Evolutionary conservation across 2,113 vertebrate species (phyloP), one percentile per base, ranked within the genome.

Genomic region (Brachyistius frenatus): DNA sequence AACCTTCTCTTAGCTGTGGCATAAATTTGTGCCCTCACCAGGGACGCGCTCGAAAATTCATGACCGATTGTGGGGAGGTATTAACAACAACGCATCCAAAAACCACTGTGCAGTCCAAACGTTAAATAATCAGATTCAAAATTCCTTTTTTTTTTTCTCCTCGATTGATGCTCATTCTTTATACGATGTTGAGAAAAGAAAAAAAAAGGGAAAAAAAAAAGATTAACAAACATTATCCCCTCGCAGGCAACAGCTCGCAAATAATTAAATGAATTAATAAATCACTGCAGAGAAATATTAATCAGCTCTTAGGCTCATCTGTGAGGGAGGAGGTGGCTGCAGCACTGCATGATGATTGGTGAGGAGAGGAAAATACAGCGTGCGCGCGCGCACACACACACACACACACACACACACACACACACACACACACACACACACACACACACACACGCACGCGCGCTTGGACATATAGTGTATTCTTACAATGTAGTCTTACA

Each of bases 261-360:
- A 91, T 63, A 81, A 89, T 80, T 83, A 85, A 88, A 86, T 67
- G 55, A 90, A 78, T 83, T 56, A 90, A 77, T 89, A 86, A 87
- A 88, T 88, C 78, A 75, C 64, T 35, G 73, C 52, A 30, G 70
- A 86, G 58, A 83, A 85, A 67, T 87, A 91, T 92, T 90, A 93
- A 94, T 94, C 84, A 91, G 78, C 70, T 75, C 84, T 89, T 78
- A 70, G 63, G 75, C 72, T 73, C 66, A 66, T 89, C 49, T 76
- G 67, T 32, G 55, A 81, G 77, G 49, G 72, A 66, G 78, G 64
- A 53, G 73, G 36, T 30, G 44, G 33, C 60, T 49, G 67, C 54
- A 32, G 66, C 32, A 39, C 56, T 32, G 55, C 14, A 4, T 52
- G 47, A 23, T 44, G 81, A 81, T 64, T 81, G 81, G 65, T 11